A percentile compares a stretch with the other conserved stretches of the same genome.
These are phyloP conservation scores for Elymnias hypermnestra DNA, from an alignment of 1,140 invertebrate genomes.

Conservation along the genomic window DNA sequence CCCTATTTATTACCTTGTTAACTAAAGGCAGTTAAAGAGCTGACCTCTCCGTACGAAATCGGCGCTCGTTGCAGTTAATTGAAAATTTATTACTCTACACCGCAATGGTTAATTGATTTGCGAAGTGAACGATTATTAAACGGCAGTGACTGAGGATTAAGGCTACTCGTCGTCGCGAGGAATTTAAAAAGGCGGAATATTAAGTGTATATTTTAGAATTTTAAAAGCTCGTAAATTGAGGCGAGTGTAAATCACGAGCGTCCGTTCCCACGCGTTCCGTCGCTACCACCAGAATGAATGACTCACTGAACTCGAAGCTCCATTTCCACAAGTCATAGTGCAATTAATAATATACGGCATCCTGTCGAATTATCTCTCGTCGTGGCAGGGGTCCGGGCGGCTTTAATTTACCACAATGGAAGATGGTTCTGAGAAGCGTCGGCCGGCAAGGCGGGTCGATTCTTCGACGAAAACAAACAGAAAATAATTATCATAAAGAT, in stretches of 20 bases:
- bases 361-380: constrained; percentile 75
- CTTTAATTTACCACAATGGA: constrained; percentile 76
- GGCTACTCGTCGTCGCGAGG: constrained; percentile 13
- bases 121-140: constrained; percentile 30
- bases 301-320: constrained; percentile 70
- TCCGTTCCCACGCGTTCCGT: constrained; percentile 59
- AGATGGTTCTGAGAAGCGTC: constrained; percentile 70
- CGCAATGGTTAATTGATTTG: constrained; percentile 52
- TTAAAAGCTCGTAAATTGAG: constrained; percentile 45
- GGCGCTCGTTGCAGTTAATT: constrained; percentile 47
- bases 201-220: constrained; percentile 31
- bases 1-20: constrained; percentile 72
- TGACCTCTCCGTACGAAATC: constrained; percentile 40
- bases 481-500: constrained; percentile 76
- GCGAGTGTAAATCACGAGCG: constrained; percentile 50
- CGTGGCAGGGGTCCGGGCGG: constrained; percentile 73
- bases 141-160: constrained; percentile 7
- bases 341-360: constrained; percentile 76
- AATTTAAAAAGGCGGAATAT: constrained; percentile 31
- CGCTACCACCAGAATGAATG: constrained; percentile 64
- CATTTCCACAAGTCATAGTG: constrained; percentile 75
- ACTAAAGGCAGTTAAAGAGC: constrained; percentile 68
- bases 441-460: constrained; percentile 67
- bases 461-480: constrained; percentile 75
- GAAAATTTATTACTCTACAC: constrained; percentile 54